Conservation (phyloP, 2,888 invertebrate species). For the Himalopsyche anomala region DNA sequence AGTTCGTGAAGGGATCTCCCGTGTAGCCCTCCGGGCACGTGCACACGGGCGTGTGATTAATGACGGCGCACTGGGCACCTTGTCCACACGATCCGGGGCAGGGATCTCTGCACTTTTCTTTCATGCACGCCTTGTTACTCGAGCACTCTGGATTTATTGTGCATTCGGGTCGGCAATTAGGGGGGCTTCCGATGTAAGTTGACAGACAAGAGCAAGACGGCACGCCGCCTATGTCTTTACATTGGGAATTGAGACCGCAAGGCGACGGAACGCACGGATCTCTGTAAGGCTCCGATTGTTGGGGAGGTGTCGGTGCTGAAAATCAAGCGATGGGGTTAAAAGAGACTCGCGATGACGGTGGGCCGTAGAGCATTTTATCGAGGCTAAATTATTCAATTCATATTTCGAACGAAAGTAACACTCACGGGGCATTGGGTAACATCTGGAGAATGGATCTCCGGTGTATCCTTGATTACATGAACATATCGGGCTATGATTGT, state of each 20-base stretch:
- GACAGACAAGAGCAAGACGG: constrained; percentile 82
- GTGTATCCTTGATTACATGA: constrained; percentile 79
- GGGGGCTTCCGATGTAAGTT: constrained; percentile 83
- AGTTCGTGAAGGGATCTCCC: constrained; percentile 84
- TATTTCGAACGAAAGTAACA: constrained; percentile 59
- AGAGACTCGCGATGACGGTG: background rate
- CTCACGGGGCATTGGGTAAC: constrained; percentile 81
- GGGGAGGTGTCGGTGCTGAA: constrained; percentile 74
- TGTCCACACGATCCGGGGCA: constrained; percentile 87
- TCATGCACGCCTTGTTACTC: constrained; percentile 85
- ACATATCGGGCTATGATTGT: constrained; percentile 85
- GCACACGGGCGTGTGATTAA: constrained; percentile 86
- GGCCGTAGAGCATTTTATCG: background rate
- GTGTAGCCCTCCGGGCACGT: constrained; percentile 82
- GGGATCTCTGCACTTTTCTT: constrained; percentile 86
- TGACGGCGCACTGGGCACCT: constrained; percentile 80
- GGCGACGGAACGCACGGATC: constrained; percentile 81
- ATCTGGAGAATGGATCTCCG: constrained; percentile 82
- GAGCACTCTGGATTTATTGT: constrained; percentile 85
- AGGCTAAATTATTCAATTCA: background rate
- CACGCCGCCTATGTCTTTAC: constrained; percentile 78
- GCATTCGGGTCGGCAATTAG: constrained; percentile 83
- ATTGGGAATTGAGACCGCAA: constrained; percentile 82
- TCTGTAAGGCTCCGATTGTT: constrained; percentile 74
- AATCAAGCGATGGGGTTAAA: constrained; percentile 68